Conservation (phyloP, 2,113 vertebrate genomes). For the Micronycteris hirsuta region DNA sequence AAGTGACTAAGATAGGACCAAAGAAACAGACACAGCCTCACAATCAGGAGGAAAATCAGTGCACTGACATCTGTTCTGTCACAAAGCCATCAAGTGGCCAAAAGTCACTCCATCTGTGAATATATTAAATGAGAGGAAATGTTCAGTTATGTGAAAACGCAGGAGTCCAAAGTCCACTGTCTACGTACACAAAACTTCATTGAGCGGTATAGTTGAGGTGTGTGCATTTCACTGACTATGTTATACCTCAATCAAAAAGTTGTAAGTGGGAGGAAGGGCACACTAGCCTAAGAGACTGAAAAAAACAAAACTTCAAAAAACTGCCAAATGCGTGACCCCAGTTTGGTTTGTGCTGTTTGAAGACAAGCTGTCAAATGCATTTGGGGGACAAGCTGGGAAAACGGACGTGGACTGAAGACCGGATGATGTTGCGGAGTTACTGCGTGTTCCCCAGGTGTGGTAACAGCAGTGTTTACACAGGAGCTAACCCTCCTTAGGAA, state of each 20-base stretch:
- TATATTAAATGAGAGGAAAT: background rate
- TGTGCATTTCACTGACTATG: background rate
- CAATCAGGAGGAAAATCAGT: background rate
- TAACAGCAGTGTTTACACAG: background rate
- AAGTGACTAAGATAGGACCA: background rate
- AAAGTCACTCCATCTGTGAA: background rate
- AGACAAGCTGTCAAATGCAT: background rate
- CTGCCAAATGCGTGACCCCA: background rate
- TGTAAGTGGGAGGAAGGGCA: background rate
- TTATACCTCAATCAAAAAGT: background rate
- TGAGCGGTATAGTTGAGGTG: background rate
- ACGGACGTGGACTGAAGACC: background rate
- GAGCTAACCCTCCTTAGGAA: background rate
- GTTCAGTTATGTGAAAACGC: background rate
- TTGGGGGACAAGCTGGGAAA: background rate
- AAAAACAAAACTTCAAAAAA: background rate
- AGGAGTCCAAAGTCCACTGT: background rate
- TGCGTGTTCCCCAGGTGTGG: background rate
- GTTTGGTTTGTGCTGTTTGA: background rate
- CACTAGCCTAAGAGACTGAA: background rate
- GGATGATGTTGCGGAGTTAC: background rate
- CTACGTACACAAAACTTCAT: background rate
- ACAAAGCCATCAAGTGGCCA: constrained; percentile 1
- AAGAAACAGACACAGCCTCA: background rate
- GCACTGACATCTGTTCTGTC: background rate